These are phyloP conservation scores for Mnemiopsis leidyi DNA, from an alignment of 37 sponge, comb jelly and placozoan species.

Conservation along the genomic window DNA sequence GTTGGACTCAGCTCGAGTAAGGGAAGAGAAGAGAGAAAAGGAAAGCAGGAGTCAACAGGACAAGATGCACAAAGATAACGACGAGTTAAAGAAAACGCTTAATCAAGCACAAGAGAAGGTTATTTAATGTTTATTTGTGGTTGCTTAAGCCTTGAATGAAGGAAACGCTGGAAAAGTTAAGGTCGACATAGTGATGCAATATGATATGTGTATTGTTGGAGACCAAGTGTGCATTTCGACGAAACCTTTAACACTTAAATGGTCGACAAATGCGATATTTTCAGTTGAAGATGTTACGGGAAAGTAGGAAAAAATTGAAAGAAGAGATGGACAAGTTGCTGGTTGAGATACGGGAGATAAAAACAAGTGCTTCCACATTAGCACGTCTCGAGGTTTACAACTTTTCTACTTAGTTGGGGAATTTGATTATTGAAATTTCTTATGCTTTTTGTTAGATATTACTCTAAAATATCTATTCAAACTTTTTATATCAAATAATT, in stretches of 20 bases:
- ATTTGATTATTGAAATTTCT: no score
- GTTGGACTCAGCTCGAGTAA: not conserved
- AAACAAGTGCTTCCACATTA: not conserved
- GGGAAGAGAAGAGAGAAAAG: not conserved
- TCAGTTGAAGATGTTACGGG: conserved; percentile 35
- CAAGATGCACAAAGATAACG: not conserved
- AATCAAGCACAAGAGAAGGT: conserved; percentile 21
- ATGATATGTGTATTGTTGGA: no score
- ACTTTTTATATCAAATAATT: no score
- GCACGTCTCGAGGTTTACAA: conserved; percentile 1
- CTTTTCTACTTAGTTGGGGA: no score
- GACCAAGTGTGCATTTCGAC: no score
- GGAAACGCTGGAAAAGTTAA: no score
- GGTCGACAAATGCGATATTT: no score
- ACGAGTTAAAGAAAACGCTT: not conserved
- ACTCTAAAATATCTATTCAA: no score
- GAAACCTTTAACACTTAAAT: no score
- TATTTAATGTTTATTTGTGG: not conserved
- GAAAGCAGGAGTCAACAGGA: not conserved
- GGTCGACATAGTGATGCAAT: no score
- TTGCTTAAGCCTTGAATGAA: no score
- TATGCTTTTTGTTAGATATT: no score
- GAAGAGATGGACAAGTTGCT: conserved; percentile 39
- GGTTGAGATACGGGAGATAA: conserved; percentile 13
- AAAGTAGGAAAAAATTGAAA: conserved; percentile 14